phyloP scores from a whole-genome alignment of 1,140 invertebrate species.

The Saxidomus purpurata region DNA sequence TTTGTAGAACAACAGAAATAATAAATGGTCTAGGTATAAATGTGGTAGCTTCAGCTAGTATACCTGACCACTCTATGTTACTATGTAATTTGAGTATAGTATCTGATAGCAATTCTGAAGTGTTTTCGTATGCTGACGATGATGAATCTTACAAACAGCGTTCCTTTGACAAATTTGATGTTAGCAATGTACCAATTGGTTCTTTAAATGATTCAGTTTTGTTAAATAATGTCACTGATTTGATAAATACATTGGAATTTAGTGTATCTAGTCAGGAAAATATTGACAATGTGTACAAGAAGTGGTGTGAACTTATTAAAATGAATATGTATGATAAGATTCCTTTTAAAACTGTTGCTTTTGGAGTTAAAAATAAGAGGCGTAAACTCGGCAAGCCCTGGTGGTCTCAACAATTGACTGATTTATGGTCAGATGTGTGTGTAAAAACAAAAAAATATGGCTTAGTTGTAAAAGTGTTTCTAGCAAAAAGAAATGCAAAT shows the following conservation, averaged over 20 bases:
- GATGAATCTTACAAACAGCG: neutral
- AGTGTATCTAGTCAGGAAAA: neutral
- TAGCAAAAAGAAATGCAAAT: neutral
- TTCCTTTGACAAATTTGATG: constrained; percentile 28
- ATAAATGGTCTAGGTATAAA: neutral
- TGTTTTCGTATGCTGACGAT: neutral
- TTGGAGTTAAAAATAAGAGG: neutral
- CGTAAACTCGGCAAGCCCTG: neutral
- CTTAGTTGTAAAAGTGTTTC: neutral
- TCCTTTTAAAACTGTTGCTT: neutral
- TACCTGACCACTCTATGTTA: constrained; percentile 17
- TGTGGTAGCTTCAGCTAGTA: neutral
- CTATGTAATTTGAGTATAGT: neutral
- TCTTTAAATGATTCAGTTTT: neutral
- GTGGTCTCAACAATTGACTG: neutral
- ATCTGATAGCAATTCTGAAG: neutral
- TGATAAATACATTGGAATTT: neutral
- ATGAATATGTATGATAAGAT: constrained; percentile 14
- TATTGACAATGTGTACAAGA: constrained; percentile 15
- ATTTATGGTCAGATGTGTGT: neutral
- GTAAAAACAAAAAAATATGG: neutral
- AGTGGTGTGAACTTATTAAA: constrained; percentile 30
- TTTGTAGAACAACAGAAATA: neutral
- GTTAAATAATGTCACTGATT: neutral
- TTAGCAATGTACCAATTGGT: neutral